Base-by-base conservation (phyloP, 2,888 invertebrate species). In the Nipponacmea schrenckii region DNA sequence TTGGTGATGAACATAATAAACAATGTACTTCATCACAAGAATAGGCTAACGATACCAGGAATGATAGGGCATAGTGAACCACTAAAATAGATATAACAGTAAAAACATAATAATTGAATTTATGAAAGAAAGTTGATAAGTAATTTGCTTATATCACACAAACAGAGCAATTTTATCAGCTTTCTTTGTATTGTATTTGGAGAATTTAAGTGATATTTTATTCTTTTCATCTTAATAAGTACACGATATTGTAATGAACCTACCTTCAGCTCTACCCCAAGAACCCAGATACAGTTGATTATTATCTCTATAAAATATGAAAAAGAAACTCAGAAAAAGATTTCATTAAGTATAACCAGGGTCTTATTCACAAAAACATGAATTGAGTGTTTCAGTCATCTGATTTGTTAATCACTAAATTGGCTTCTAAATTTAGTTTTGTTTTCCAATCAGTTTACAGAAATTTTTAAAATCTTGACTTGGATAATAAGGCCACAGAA, bases 21-120 rank as follows among this genome's bases (percentile, higher is more conserved):
- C 93, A 92, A 24, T 94, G 92, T 0, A 96, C 95, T 78, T 93
- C 93, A 14, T 93, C 93, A 63, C 94, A 94, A 68, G 96, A 95
- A 85, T 96, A 96, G 62, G 96, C 94, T 94, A 96, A 96, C 80
- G 96, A 96, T 46, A 97, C 96, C 77, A 97, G 92, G 84, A 97
- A 91, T 20, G 95, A 94, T 94, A 97, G 94, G 20, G 96, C 94
- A 86, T 96, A 96, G 86, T 96, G 96, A 24, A 97, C 94, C 73
- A 96, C 93, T 86, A 80, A 27, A 79, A 76, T 63, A 64, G 70
- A 70, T 31, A 24, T 20, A 31, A 67, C 1, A 46, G 5, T 66
- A 15, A 2, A 66, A 44, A n/a, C n/a, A 62, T 39, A 10, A 39
- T 39, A 39, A 5, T n/a, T n/a, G 24, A 68, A 15, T 31, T 20